A percentile compares a stretch with the other conserved stretches of the same genome.
Conservation (phyloP, 2,888 invertebrate species). For the Orthosia gothica region DNA sequence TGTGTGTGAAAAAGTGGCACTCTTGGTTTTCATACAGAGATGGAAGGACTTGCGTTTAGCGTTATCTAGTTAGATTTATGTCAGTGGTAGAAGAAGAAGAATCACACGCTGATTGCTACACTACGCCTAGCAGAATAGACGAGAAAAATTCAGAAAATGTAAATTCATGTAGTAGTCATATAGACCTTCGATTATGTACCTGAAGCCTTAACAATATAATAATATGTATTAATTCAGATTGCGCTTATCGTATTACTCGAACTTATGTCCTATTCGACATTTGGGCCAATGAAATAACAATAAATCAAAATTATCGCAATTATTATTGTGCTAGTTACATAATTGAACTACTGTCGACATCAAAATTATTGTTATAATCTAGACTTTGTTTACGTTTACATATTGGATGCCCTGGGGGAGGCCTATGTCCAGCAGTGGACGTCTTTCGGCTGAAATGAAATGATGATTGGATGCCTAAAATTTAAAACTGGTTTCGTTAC, state of each 20-base stretch:
- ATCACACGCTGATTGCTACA: neutral
- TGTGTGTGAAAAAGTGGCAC: no score
- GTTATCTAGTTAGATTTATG: no score
- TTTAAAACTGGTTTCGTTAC: constrained; percentile 9
- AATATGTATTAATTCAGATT: constrained; percentile 23
- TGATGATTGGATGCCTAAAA: constrained; percentile 10
- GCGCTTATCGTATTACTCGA: constrained; percentile 9
- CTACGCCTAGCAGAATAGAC: neutral
- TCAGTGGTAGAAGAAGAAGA: no score
- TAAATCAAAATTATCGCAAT: constrained; percentile 49
- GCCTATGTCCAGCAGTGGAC: no score
- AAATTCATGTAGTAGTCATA: no score
- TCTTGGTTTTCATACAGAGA: no score
- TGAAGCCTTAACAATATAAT: constrained; percentile 11
- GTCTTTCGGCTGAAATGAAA: no score
- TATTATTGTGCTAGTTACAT: constrained; percentile 46
- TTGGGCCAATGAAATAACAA: constrained; percentile 39
- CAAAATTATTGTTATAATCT: constrained; percentile 30
- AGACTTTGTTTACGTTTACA: constrained; percentile 21
- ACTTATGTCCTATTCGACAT: constrained; percentile 44
- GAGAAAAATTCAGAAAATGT: neutral
- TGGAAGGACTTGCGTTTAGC: no score
- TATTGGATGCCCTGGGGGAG: constrained; percentile 9
- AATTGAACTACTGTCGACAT: constrained; percentile 11
- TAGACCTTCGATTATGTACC: neutral